Conservation (phyloP, 1,140 invertebrate species). For the Helicoverpa armigera region DNA sequence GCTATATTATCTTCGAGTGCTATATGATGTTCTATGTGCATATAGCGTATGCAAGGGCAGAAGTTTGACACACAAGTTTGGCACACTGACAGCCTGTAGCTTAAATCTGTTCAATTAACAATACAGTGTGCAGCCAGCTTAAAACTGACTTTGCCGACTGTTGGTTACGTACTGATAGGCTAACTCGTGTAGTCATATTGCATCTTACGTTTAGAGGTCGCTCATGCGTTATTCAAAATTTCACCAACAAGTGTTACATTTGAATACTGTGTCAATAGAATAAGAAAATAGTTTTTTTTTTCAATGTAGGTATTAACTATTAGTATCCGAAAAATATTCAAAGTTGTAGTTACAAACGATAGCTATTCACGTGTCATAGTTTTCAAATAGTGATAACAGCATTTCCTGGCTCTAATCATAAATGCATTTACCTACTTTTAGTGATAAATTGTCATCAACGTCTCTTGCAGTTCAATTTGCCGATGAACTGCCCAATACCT, state of each 20-base stretch:
- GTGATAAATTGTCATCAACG: background rate
- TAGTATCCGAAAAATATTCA: too few relatives aligned
- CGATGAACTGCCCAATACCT: slow-evolving; percentile 97
- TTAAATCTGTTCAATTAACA: too few relatives aligned
- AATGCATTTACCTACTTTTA: too few relatives aligned
- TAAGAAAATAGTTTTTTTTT: background rate
- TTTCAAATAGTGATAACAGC: too few relatives aligned
- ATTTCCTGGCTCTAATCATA: too few relatives aligned
- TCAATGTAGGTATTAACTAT: too few relatives aligned
- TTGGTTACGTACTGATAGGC: background rate
- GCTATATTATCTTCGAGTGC: too few relatives aligned
- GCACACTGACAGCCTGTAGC: too few relatives aligned
- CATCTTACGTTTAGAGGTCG: slow-evolving; percentile 30
- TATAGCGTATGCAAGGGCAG: too few relatives aligned
- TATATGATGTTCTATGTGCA: too few relatives aligned
- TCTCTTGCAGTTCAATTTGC: slow-evolving; percentile 93
- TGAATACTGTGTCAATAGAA: slow-evolving; percentile 40
- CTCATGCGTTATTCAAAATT: slow-evolving; percentile 40
- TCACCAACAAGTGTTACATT: slow-evolving; percentile 27
- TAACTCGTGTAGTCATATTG: background rate
- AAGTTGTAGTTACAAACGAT: background rate
- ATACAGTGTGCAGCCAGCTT: background rate
- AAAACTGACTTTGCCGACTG: background rate
- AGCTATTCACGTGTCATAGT: background rate
- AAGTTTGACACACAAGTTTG: too few relatives aligned